These are phyloP conservation scores for Gopherus evgoodei DNA, from an alignment of 2,113 vertebrate species.

Conservation along the genomic window DNA sequence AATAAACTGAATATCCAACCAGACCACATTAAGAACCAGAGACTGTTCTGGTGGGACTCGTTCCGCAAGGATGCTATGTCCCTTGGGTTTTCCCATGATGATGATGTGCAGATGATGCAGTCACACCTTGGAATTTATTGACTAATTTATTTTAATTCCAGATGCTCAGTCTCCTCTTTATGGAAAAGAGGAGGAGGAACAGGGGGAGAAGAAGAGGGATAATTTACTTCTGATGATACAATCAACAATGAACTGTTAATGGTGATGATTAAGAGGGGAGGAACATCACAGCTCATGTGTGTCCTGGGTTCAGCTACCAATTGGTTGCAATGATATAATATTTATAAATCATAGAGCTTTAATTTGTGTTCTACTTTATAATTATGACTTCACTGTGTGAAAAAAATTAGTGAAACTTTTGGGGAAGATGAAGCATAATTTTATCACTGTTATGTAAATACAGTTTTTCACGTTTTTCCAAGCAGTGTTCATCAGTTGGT, in stretches of 20 bases:
- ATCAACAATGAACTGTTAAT: background rate
- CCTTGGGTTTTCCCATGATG: background rate
- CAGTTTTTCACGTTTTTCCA: background rate
- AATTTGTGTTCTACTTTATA: background rate
- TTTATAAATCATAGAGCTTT: background rate
- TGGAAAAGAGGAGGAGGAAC: background rate
- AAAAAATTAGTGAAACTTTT: background rate
- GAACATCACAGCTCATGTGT: fast-evolving
- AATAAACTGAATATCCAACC: background rate
- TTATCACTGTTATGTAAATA: background rate
- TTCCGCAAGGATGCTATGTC: background rate
- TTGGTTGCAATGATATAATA: background rate
- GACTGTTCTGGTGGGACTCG: background rate
- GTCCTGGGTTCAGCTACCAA: background rate
- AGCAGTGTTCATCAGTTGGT: background rate
- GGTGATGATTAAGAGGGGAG: background rate
- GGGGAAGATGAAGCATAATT: background rate
- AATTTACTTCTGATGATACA: background rate
- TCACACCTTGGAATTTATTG: background rate
- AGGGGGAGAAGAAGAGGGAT: conserved; percentile 23
- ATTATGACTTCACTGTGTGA: background rate
- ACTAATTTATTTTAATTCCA: background rate
- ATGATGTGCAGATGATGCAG: background rate
- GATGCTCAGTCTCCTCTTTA: background rate
- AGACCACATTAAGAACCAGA: background rate